phyloP scores from a whole-genome alignment of 2,797 vertebrate genomes.

The Tenualosa thibaudeaui region DNA sequence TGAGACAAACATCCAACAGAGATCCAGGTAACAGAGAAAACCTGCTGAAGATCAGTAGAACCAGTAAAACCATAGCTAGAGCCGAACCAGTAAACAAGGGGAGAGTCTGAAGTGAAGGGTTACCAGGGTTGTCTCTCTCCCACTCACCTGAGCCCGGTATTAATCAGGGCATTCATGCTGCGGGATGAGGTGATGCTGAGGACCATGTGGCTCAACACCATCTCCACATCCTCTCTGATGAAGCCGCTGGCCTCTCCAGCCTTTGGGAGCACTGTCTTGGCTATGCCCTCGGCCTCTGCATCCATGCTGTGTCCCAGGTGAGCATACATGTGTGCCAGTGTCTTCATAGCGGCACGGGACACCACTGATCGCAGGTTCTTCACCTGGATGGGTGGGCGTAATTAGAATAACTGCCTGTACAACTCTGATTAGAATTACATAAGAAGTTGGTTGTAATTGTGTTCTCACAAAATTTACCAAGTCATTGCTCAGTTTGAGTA shows the following conservation, averaged over 20 bases:
- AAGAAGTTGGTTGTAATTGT: neutral
- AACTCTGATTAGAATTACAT: neutral
- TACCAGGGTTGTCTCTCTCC: no score
- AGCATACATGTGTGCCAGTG: conserved; percentile 78
- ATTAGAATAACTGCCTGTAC: neutral
- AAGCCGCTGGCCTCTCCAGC: conserved; percentile 66
- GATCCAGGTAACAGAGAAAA: neutral
- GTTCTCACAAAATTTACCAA: neutral
- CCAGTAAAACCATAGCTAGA: no score
- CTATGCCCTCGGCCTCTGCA: conserved; percentile 74
- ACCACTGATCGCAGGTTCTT: conserved; percentile 80
- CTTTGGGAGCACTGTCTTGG: conserved; percentile 77
- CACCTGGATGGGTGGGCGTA: conserved; percentile 59
- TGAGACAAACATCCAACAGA: neutral
- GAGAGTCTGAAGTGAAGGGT: no score
- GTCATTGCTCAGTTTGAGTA: neutral
- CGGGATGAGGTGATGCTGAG: neutral
- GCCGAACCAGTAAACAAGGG: no score
- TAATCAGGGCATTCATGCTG: neutral
- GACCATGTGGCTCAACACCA: neutral
- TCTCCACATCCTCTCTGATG: neutral
- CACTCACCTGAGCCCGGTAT: conserved; percentile 45
- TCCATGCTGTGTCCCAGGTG: conserved; percentile 79
- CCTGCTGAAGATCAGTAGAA: no score
- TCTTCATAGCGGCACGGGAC: conserved; percentile 76